Evolutionary conservation across 2,113 vertebrate genomes (phyloP), one percentile per base, ranked within the genome.

Genomic region (Rhinopomastus cyanomelas): DNA sequence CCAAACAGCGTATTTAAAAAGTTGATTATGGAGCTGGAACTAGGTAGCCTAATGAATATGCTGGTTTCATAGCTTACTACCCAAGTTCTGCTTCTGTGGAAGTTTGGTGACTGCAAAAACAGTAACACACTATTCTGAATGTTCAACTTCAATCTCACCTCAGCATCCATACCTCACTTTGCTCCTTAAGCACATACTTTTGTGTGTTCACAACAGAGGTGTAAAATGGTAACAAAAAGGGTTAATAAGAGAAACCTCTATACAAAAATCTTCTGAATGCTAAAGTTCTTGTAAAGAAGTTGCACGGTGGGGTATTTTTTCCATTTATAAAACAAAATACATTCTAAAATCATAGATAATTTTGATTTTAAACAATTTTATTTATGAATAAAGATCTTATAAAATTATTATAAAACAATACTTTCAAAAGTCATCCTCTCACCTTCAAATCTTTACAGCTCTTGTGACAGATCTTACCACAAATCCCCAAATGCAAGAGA

Each of bases 81-180:
- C 14, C 60, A 94, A 77, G 19, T 88, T 48, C 53, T 64, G 76
- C 60, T 83, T 67, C 88, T 83, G 42, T 83, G 68, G 71, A 92
- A 87, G 39, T 8, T 3, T 75, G 85, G 7, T 2, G 11, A 37
- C 64, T 74, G 64, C 17, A 69, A 88, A 83, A 76, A 76, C 69
- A 89, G 73, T 4, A 85, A 37, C 26, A 64, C 72, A 68, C 87
- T 79, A 72, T 81, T 73, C 77, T 64, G 36, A 91, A 84, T 23
- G 25, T 39, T 75, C 16, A 65, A 3, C 55, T 69, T 46, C 37
- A 46, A 19, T 23, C 16, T 49, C 51, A 32, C 1, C 42, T 6
- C 36, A 22, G 17, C 22, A 62, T 56, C 21, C 32, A 39, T 9
- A 44, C 16, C 64, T 46, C 4, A 4, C 69, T 85, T 64, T 34